Conservation (phyloP, 2,888 invertebrate genomes). For the Drosophila barbarae region DNA sequence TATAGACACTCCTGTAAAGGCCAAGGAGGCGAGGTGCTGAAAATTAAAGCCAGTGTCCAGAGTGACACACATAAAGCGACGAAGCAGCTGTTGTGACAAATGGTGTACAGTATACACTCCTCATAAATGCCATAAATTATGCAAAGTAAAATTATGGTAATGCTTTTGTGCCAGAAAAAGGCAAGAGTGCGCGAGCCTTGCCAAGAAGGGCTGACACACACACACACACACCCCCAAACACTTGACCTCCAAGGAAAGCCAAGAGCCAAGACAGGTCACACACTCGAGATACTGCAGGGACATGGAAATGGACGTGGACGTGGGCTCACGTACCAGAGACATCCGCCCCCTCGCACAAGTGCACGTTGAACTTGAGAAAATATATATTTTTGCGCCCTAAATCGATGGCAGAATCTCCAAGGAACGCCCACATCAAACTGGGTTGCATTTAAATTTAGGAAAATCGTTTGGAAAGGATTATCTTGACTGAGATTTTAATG, state of each 20-base stretch:
- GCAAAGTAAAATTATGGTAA: slow-evolving; percentile 51
- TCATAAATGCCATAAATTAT: slow-evolving; percentile 35
- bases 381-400: slow-evolving; percentile 8
- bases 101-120: neutral
- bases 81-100: slow-evolving; percentile 4
- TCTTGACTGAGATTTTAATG: neutral
- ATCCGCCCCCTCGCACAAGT: slow-evolving; percentile 40
- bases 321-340: slow-evolving; percentile 39
- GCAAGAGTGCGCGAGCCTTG: slow-evolving; percentile 37
- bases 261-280: slow-evolving; percentile 4
- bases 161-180: slow-evolving; percentile 32
- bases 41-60: slow-evolving; percentile 31
- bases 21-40: slow-evolving; percentile 17
- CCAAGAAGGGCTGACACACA: slow-evolving; percentile 22
- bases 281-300: slow-evolving; percentile 30
- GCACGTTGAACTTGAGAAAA: slow-evolving; percentile 69
- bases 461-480: neutral
- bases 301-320: slow-evolving; percentile 47
- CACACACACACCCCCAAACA: slow-evolving; percentile 27
- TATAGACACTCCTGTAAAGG: slow-evolving; percentile 29
- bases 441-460: neutral
- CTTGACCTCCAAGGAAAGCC: slow-evolving; percentile 51
- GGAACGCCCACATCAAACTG: slow-evolving; percentile 5
- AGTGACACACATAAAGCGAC: slow-evolving; percentile 33
- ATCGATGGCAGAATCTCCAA: slow-evolving; percentile 20